Evolutionary conservation across 1,140 invertebrate species (phyloP).

Genomic region (Reticulitermes speratus): DNA sequence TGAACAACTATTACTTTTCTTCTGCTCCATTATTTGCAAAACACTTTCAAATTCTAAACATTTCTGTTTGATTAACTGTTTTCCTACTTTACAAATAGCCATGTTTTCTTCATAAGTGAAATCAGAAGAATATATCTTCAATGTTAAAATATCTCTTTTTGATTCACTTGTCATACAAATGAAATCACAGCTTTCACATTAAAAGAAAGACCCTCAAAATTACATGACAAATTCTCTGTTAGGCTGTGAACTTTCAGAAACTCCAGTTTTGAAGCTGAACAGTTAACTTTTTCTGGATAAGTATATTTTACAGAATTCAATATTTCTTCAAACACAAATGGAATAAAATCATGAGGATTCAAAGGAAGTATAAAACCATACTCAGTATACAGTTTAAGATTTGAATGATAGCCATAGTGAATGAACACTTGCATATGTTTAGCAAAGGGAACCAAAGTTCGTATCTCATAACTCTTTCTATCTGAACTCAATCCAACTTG

Average conservation of each 20-base stretch:
- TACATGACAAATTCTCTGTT: slow-evolving; percentile 53
- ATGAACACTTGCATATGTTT: slow-evolving; percentile 69
- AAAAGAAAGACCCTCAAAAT: slow-evolving; percentile 56
- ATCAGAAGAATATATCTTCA: slow-evolving; percentile 43
- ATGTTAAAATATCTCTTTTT: slow-evolving; percentile 40
- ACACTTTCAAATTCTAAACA: slow-evolving; percentile 37
- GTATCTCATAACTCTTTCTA: slow-evolving; percentile 55
- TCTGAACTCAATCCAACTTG: slow-evolving; percentile 50
- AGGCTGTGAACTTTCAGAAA: slow-evolving; percentile 54
- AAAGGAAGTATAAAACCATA: slow-evolving; percentile 70
- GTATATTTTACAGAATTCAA: slow-evolving; percentile 43
- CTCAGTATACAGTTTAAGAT: slow-evolving; percentile 65
- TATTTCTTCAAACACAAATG: slow-evolving; percentile 51
- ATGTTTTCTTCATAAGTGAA: slow-evolving; percentile 41
- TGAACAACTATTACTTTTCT: slow-evolving; percentile 35
- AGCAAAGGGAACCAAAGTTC: slow-evolving; percentile 48
- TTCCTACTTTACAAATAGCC: slow-evolving; percentile 37
- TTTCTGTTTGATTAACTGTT: slow-evolving; percentile 42
- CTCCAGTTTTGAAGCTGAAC: slow-evolving; percentile 48
- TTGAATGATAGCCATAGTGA: slow-evolving; percentile 71
- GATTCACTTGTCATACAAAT: slow-evolving; percentile 40
- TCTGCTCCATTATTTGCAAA: slow-evolving; percentile 41
- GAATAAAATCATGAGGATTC: slow-evolving; percentile 62
- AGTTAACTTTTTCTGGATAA: slow-evolving; percentile 28
- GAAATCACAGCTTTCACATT: slow-evolving; percentile 48